A percentile compares a stretch with the other conserved stretches of the same genome.
phyloP scores from a whole-genome alignment of 1,140 invertebrate species.

The Drosophila guanche region DNA sequence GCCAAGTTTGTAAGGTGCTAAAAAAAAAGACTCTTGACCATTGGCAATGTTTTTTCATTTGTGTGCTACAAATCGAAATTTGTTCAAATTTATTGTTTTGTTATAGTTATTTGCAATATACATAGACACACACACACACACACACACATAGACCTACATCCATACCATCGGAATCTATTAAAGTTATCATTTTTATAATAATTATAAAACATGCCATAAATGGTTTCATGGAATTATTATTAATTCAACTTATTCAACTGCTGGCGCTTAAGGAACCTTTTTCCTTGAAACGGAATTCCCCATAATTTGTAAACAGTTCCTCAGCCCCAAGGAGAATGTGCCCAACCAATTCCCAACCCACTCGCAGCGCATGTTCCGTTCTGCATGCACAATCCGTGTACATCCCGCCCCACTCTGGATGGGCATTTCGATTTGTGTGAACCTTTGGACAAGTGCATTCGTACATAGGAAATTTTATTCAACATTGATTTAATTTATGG shows the following conservation, averaged over 20 bases:
- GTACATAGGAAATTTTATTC: constrained; percentile 75
- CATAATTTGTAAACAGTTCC: constrained; percentile 18
- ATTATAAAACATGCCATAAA: neutral
- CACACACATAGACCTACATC: constrained; percentile 19
- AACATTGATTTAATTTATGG: constrained; percentile 63
- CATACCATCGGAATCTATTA: constrained; percentile 42
- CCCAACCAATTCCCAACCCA: constrained; percentile 28
- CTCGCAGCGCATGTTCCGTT: constrained; percentile 44
- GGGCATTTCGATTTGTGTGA: constrained; percentile 22
- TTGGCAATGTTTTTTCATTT: constrained; percentile 10
- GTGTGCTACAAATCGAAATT: constrained; percentile 28
- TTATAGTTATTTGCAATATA: constrained; percentile 76
- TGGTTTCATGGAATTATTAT: constrained; percentile 1
- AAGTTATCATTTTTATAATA: constrained; percentile 64
- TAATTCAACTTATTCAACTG: constrained; percentile 1
- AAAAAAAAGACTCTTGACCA: neutral
- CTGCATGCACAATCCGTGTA: constrained; percentile 60
- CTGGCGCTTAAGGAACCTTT: constrained; percentile 24
- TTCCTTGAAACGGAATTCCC: constrained; percentile 37
- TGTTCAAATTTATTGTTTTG: constrained; percentile 61
- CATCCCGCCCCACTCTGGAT: constrained; percentile 12
- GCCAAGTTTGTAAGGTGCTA: constrained; percentile 33
- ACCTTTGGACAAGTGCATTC: constrained; percentile 79
- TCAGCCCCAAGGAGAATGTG: constrained; percentile 12
- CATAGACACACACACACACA: constrained; percentile 19